phyloP scores from a whole-genome alignment of 2,113 vertebrate species.

The Enhydra lutris region DNA sequence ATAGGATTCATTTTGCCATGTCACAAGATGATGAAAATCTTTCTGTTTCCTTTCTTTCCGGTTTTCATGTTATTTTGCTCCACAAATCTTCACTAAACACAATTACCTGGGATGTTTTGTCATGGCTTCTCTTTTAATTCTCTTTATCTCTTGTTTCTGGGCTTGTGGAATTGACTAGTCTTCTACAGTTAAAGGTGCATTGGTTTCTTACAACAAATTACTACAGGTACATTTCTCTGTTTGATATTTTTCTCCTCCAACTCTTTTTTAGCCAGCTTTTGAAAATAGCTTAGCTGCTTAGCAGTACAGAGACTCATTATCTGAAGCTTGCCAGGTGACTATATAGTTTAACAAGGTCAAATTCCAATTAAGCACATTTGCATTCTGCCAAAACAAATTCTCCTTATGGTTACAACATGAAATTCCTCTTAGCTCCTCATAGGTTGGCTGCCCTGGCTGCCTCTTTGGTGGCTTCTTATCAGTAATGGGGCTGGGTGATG shows the following conservation, averaged over 20 bases:
- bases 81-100: not conserved
- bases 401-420: constrained; percentile 37
- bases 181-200: not conserved
- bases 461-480: not conserved
- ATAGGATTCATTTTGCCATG: not conserved
- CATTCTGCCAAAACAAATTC: constrained; percentile 63
- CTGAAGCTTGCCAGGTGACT: constrained; percentile 36
- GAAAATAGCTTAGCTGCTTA: constrained; percentile 37
- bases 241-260: constrained; percentile 36
- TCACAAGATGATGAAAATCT: constrained; percentile 1
- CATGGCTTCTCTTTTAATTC: not conserved
- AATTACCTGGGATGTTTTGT: not conserved
- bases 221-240: not conserved
- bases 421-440: constrained; percentile 20
- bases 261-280: constrained; percentile 27
- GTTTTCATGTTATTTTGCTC: constrained; percentile 35
- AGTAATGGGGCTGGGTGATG: not conserved
- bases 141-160: not conserved
- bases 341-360: constrained; percentile 41
- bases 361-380: constrained; percentile 57
- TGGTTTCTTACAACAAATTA: constrained; percentile 13
- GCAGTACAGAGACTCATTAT: not conserved
- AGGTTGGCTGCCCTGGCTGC: not conserved
- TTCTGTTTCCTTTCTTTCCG: not conserved
- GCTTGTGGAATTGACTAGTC: not conserved